Evolutionary conservation across 2,113 vertebrate genomes (phyloP).

Genomic region (Rhineura floridana): DNA sequence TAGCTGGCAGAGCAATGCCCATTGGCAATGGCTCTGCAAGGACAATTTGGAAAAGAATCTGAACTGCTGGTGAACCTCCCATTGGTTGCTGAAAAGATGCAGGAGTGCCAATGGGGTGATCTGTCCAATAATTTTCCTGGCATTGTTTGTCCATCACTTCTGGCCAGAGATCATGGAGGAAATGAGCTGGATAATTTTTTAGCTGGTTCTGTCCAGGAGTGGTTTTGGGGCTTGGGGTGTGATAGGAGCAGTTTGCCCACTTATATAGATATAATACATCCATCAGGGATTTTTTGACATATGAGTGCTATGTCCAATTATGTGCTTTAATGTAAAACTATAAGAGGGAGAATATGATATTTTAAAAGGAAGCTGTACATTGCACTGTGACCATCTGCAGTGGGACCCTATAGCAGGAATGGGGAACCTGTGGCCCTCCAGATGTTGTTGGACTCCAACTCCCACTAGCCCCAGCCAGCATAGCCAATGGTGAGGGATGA

Average conservation of each 20-base stretch:
- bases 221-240: not conserved
- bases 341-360: not conserved
- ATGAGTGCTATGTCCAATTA: not conserved
- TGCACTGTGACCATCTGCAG: not conserved
- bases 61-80: not conserved
- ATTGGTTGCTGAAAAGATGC: not conserved
- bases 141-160: not conserved
- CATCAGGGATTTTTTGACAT: not conserved
- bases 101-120: not conserved
- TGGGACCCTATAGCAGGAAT: not conserved
- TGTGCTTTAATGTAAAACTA: not conserved
- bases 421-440: not conserved
- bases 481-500: too few species aligned
- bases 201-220: not conserved
- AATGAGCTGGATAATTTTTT: constrained; percentile 17
- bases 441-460: too few species aligned
- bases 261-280: constrained; percentile 11
- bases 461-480: too few species aligned
- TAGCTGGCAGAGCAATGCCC: not conserved
- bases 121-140: not conserved
- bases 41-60: not conserved
- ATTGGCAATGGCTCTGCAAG: not conserved
- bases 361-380: not conserved
- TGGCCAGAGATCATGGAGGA: not conserved
- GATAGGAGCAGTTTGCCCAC: not conserved